Base-by-base conservation (phyloP, 92 coral and sea anemone genomes). In the Porites cylindrica region DNA sequence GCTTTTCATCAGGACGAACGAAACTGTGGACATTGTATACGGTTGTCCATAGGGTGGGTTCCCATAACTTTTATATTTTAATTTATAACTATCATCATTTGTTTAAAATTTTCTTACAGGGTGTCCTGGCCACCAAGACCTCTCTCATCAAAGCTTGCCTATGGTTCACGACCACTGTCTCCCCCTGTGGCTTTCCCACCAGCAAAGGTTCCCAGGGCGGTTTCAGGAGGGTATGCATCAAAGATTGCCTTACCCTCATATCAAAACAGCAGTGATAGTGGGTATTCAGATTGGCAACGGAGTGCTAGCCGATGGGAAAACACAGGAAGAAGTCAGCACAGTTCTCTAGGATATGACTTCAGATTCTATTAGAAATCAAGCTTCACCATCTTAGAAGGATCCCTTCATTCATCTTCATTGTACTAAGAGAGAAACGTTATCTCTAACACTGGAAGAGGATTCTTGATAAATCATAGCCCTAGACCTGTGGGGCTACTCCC, bases 251-350 rank as follows among this genome's bases (percentile, higher is more conserved):
- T 92, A 61, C 93, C 91, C 59, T 59, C 70, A 8, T 84, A 70
- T 65, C 80, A 80, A 59, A 84, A 85, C 70, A 85, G 80, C 53
- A 84, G 85, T 54, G 98, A 95, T 76, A 93, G 98, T 86, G 98
- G 98, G 1, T 95, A 90, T 86, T 91, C 91, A 8, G 96, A 93
- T 6, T 95, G 98, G 98, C 90, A 91, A 81, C 91, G 65, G 68
- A 89, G 89, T 23, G 74, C 75, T 54, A 89, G 84, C 51, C 80
- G 84, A 78, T 82, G 90, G 96, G 96, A 89, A 67, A 88, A 69
- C 59, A 66, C 91, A 11, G 29, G 72, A 6, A 92, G 76, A 82
- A 78, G 78, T 56, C 86, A 82, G 17, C 71, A 66, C 52, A 79
- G 82, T 32, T 76, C 24, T 29, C 8, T 47, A 11, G 76, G 76